Conservation (phyloP, 2,797 vertebrate genomes). For the Falco columbarius region DNA sequence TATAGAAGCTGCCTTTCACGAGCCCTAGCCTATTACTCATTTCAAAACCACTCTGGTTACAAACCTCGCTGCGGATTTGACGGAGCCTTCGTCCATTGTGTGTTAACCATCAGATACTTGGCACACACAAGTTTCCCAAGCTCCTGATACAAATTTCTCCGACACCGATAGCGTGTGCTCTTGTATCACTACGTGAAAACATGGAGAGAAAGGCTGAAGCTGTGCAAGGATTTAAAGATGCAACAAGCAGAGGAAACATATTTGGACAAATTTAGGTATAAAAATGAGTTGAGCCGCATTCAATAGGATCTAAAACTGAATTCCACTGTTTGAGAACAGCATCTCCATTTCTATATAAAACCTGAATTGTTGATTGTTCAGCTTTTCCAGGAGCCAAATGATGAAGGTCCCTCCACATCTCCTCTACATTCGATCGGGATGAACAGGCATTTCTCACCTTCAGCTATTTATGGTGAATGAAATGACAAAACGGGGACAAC, state of each 20-base stretch:
- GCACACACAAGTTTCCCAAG: conserved; percentile 22
- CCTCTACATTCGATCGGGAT: background rate
- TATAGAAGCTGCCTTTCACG: conserved; percentile 52
- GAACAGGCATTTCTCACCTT: background rate
- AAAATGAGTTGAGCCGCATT: background rate
- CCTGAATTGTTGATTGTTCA: background rate
- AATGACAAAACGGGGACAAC: background rate
- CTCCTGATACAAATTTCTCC: background rate
- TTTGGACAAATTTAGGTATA: background rate
- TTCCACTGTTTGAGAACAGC: background rate
- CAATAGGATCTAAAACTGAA: background rate
- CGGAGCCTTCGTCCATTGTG: conserved; percentile 1
- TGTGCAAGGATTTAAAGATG: background rate
- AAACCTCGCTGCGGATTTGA: background rate
- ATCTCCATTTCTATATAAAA: background rate
- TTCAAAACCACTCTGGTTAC: background rate
- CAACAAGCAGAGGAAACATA: background rate
- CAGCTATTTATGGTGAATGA: background rate
- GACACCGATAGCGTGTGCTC: background rate
- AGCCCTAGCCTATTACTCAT: conserved; percentile 26
- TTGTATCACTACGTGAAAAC: background rate
- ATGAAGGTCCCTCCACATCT: background rate
- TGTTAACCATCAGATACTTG: background rate
- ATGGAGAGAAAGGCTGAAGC: background rate
- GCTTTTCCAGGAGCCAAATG: background rate